phyloP scores from a whole-genome alignment of 2,113 vertebrate genomes.

The Aleadryas rufinucha region DNA sequence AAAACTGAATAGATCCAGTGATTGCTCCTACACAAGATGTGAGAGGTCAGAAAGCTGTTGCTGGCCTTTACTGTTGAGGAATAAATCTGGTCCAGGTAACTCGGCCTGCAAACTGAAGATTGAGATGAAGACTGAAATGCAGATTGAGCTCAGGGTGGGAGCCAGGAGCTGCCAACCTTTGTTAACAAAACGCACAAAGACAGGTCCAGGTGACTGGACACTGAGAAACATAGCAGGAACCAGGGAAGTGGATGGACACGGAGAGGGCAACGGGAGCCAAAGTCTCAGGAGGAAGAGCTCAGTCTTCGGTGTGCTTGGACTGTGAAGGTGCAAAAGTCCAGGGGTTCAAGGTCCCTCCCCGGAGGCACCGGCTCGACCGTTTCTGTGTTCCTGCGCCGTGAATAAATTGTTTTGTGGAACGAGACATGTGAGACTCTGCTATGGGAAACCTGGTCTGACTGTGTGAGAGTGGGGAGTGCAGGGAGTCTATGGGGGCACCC shows the following conservation, averaged over 20 bases:
- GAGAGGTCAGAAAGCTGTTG: background rate
- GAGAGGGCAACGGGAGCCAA: background rate
- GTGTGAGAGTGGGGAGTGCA: background rate
- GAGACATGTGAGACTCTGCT: background rate
- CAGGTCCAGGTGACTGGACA: background rate
- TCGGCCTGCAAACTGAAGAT: background rate
- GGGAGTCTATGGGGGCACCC: background rate
- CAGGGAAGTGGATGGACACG: background rate
- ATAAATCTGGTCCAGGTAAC: background rate
- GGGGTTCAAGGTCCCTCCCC: background rate
- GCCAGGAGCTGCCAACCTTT: background rate
- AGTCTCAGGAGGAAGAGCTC: background rate
- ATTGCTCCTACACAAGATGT: background rate
- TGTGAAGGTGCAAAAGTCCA: background rate
- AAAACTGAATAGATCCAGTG: background rate
- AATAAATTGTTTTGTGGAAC: background rate
- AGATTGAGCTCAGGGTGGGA: background rate
- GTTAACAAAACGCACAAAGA: background rate
- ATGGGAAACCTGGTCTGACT: background rate
- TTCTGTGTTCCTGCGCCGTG: rapidly evolving
- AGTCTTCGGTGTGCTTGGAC: background rate
- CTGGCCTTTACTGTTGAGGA: background rate
- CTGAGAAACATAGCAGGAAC: background rate
- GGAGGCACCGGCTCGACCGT: background rate
- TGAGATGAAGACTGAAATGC: background rate